phyloP scores from a whole-genome alignment of 2,113 vertebrate species.

The Thalassoma bifasciatum region DNA sequence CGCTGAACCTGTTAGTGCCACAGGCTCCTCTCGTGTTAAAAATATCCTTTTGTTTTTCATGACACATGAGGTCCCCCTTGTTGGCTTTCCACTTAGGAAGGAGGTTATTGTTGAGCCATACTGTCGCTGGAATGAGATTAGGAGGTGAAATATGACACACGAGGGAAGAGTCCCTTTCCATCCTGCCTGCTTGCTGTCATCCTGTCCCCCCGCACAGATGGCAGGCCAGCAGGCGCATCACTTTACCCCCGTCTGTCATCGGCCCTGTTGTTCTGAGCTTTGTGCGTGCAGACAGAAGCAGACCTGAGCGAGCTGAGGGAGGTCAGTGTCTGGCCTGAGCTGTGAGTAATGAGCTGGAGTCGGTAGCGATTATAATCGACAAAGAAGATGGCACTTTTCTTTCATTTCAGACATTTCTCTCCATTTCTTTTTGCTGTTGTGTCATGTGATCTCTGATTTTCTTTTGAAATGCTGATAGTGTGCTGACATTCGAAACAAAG shows the following conservation, averaged over 20 bases:
- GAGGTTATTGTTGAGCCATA: constrained; percentile 49
- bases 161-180: constrained; percentile 52
- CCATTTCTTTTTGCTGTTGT: constrained; percentile 4
- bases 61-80: not conserved
- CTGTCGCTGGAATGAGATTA: constrained; percentile 57
- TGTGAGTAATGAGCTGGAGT: constrained; percentile 33
- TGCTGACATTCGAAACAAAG: constrained; percentile 30
- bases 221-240: constrained; percentile 56
- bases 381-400: constrained; percentile 33
- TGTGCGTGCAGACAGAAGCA: constrained; percentile 67
- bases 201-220: constrained; percentile 44
- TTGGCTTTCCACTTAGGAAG: constrained; percentile 12
- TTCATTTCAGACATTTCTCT: constrained; percentile 3
- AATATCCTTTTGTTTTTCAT: constrained; percentile 25
- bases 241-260: constrained; percentile 76
- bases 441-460: constrained; percentile 20
- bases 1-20: constrained; percentile 3
- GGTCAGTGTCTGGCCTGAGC: constrained; percentile 7
- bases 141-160: constrained; percentile 67
- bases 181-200: constrained; percentile 31
- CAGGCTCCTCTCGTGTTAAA: constrained; percentile 29
- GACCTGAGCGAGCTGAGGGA: constrained; percentile 54
- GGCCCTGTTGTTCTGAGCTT: constrained; percentile 66
- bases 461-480: constrained; percentile 39
- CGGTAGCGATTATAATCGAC: constrained; percentile 28